Evolutionary conservation across 2,113 vertebrate species (phyloP).

Genomic region (Hydrochoerus hydrochaeris): DNA sequence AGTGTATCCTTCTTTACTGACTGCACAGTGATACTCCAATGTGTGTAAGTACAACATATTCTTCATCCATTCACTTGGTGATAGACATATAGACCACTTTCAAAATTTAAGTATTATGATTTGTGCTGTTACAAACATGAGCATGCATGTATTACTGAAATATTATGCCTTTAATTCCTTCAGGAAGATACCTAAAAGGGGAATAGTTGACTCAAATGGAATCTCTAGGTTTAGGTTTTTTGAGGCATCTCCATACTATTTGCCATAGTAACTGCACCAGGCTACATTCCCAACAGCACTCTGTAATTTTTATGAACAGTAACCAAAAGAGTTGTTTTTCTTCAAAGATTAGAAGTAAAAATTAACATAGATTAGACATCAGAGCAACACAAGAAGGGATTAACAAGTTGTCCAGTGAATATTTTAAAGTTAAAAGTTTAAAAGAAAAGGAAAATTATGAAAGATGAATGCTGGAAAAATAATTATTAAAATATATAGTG

Average conservation of each 20-base stretch:
- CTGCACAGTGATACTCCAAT: background rate
- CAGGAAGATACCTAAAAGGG: background rate
- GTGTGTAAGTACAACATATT: background rate
- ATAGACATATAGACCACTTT: background rate
- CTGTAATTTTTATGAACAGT: background rate
- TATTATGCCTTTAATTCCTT: background rate
- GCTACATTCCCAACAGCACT: background rate
- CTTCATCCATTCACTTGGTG: background rate
- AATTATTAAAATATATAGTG: background rate
- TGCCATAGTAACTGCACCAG: background rate
- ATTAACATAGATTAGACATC: background rate
- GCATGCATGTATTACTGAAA: background rate
- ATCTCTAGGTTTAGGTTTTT: background rate
- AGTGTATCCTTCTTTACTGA: background rate
- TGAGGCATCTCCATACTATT: background rate
- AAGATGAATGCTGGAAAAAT: background rate
- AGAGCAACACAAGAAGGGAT: background rate
- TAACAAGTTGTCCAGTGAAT: background rate
- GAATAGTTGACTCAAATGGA: background rate
- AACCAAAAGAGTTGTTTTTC: background rate
- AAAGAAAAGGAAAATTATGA: conserved; percentile 10
- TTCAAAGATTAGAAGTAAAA: conserved; percentile 32
- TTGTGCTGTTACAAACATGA: background rate
- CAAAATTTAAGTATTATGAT: background rate
- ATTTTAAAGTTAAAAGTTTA: conserved; percentile 38